A percentile compares a stretch with the other conserved stretches of the same genome.
Evolutionary conservation across 2,797 vertebrate genomes (phyloP).

Genomic region (Crypturellus tataupa): DNA sequence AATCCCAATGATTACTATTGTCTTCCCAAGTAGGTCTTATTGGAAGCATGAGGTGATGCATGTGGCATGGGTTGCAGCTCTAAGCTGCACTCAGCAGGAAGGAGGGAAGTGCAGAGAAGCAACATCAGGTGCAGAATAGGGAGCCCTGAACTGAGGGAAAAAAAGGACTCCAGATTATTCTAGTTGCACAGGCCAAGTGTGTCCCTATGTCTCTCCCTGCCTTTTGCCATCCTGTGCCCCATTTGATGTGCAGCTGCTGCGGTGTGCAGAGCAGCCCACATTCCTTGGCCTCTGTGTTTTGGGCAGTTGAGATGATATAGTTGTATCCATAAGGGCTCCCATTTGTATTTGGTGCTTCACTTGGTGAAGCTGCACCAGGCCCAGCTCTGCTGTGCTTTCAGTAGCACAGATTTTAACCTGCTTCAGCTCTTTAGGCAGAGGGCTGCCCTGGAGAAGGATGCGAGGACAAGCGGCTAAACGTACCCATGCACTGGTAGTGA

Average conservation of each 20-base stretch:
- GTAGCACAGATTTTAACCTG: background rate
- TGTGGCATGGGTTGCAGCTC: background rate
- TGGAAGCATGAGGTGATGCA: background rate
- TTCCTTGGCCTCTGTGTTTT: background rate
- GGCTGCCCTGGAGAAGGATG: background rate
- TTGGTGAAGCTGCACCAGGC: background rate
- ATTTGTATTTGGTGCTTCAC: background rate
- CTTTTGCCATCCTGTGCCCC: background rate
- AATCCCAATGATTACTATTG: background rate
- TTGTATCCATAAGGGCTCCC: background rate
- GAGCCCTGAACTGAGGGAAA: constrained; percentile 78
- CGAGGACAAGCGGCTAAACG: background rate
- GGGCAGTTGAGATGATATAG: rapidly evolving
- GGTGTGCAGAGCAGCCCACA: background rate
- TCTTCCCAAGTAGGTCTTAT: background rate
- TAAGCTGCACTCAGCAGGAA: constrained; percentile 70
- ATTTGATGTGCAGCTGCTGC: background rate
- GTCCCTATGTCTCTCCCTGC: background rate
- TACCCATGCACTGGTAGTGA: rapidly evolving
- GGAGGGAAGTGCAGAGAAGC: constrained; percentile 84
- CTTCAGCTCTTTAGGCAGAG: rapidly evolving
- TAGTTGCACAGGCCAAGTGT: background rate
- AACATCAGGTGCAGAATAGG: constrained; percentile 86
- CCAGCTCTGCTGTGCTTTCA: background rate
- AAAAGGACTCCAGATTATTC: background rate